phyloP scores from a whole-genome alignment of 2,888 invertebrate genomes.

The Epirrhoe tristata region DNA sequence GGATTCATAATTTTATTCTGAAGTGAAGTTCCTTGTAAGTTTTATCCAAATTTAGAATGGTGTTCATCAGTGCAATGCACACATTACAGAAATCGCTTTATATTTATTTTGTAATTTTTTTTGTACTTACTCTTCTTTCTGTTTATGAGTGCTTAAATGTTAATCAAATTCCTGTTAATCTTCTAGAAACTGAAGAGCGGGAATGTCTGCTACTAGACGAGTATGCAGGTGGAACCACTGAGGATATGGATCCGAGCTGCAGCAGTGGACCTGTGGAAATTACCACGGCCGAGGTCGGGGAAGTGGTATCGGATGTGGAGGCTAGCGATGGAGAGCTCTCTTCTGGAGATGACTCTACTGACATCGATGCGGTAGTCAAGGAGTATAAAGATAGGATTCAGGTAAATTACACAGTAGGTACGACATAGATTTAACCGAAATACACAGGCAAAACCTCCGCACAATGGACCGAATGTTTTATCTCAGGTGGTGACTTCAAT shows the following conservation, averaged over 20 bases:
- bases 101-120: no score
- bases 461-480: not conserved
- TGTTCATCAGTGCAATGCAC: not conserved
- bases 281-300: constrained; percentile 66
- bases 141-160: not conserved
- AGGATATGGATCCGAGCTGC: constrained; percentile 70
- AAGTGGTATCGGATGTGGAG: constrained; percentile 71
- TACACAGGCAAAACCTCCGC: no score
- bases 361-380: constrained; percentile 91
- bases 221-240: constrained; percentile 74
- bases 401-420: constrained; percentile 63
- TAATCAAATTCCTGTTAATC: constrained; percentile 31
- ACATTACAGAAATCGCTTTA: no score
- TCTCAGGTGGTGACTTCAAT: constrained; percentile 76
- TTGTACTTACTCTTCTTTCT: no score
- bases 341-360: constrained; percentile 88
- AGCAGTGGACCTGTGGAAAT: constrained; percentile 61
- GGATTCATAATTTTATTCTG: not conserved
- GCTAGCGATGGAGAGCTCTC: constrained; percentile 86
- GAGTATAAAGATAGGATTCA: constrained; percentile 90
- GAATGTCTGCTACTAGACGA: constrained; percentile 86
- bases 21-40: not conserved
- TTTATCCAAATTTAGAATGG: not conserved
- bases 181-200: constrained; percentile 80
- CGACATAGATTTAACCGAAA: not conserved